Evolutionary conservation across 2,888 invertebrate genomes (phyloP).

Genomic region (Dugesia japonica): DNA sequence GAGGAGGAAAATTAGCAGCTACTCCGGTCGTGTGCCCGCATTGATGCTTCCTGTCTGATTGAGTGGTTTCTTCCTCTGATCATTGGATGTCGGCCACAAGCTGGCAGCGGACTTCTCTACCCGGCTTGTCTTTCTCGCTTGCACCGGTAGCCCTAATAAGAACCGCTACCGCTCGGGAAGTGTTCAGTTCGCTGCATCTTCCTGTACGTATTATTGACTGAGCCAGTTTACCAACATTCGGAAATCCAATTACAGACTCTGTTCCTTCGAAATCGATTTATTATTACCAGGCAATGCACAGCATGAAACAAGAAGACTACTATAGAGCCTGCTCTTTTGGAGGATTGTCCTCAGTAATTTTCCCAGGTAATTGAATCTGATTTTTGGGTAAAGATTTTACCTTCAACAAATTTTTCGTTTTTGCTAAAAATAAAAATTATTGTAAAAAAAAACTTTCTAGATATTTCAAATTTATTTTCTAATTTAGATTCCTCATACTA

Average conservation of each 20-base stretch:
- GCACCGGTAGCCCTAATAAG: slow-evolving; percentile 20
- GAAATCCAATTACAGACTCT: slow-evolving; percentile 20
- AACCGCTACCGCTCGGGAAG: slow-evolving; percentile 20
- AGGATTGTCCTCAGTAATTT: slow-evolving; percentile 41
- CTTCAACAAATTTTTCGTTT: too few species aligned
- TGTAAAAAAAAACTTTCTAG: neutral
- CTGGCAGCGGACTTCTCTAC: slow-evolving; percentile 20
- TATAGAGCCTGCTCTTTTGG: slow-evolving; percentile 43
- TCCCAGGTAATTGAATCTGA: slow-evolving; percentile 40
- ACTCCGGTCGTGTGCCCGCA: slow-evolving; percentile 16
- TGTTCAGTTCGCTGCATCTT: slow-evolving; percentile 20
- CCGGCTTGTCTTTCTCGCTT: slow-evolving; percentile 14
- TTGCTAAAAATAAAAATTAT: neutral
- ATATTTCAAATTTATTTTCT: too few species aligned
- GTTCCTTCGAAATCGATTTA: slow-evolving; percentile 20
- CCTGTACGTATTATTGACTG: slow-evolving; percentile 20
- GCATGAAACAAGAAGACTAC: slow-evolving; percentile 43
- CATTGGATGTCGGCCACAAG: slow-evolving; percentile 20
- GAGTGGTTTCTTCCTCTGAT: slow-evolving; percentile 20
- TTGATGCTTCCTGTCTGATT: slow-evolving; percentile 20
- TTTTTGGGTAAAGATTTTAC: too few species aligned
- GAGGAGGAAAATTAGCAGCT: slow-evolving; percentile 20
- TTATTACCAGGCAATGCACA: slow-evolving; percentile 38
- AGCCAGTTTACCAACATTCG: slow-evolving; percentile 20
- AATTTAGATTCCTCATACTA: neutral